Evolutionary conservation across 2,797 vertebrate genomes (phyloP).

Genomic region (Amniataba percoides): DNA sequence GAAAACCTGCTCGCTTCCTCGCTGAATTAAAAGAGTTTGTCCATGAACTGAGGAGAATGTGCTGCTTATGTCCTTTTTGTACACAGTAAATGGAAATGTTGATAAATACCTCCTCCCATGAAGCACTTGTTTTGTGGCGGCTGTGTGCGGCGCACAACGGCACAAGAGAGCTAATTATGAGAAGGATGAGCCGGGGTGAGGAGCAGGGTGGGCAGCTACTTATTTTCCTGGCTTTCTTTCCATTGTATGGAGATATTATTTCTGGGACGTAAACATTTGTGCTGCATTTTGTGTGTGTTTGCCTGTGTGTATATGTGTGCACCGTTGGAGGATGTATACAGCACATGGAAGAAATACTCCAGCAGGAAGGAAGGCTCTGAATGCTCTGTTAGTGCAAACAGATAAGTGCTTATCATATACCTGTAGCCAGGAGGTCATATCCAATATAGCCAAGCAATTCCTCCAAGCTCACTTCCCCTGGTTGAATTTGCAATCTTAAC

Average conservation of each 20-base stretch:
- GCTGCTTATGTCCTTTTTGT: slow-evolving; percentile 84
- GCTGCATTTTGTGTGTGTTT: slow-evolving; percentile 37
- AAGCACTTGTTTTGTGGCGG: slow-evolving; percentile 86
- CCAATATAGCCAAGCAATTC: slow-evolving; percentile 79
- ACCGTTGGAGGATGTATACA: slow-evolving; percentile 42
- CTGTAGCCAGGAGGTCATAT: slow-evolving; percentile 82
- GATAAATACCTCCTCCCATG: slow-evolving; percentile 83
- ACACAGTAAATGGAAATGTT: slow-evolving; percentile 84
- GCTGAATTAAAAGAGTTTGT: slow-evolving; percentile 83
- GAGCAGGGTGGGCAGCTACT: slow-evolving; percentile 81
- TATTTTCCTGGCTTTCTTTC: slow-evolving; percentile 83
- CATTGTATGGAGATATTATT: slow-evolving; percentile 83
- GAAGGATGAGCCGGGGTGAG: slow-evolving; percentile 82
- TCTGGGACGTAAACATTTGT: slow-evolving; percentile 80
- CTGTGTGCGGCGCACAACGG: slow-evolving; percentile 79
- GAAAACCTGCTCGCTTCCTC: slow-evolving; percentile 77
- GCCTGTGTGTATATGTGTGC: slow-evolving; percentile 27
- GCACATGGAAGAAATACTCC: slow-evolving; percentile 68
- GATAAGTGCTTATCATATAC: slow-evolving; percentile 86
- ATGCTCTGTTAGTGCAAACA: slow-evolving; percentile 78
- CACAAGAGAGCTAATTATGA: slow-evolving; percentile 88
- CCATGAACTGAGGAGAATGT: slow-evolving; percentile 82
- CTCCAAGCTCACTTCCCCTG: slow-evolving; percentile 69
- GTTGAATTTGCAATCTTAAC: slow-evolving; percentile 80
- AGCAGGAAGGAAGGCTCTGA: slow-evolving; percentile 69